Conservation (phyloP, 2,113 vertebrate species). For the Myrmecophaga tridactyla region DNA sequence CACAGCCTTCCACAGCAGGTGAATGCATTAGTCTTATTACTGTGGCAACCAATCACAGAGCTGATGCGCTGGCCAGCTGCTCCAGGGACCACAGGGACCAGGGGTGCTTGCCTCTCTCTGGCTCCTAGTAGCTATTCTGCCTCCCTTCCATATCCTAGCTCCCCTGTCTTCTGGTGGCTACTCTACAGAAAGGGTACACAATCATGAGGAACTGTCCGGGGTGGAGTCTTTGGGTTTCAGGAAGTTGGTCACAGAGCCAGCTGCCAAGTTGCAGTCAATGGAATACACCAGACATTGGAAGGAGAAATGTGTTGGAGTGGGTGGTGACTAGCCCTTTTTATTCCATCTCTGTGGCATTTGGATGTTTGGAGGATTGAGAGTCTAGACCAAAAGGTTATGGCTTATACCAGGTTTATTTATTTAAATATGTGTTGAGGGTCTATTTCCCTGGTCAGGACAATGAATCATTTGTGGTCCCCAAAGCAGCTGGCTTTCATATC, state of each 20-base stretch:
- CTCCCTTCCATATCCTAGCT: background rate
- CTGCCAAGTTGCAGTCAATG: background rate
- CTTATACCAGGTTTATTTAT: background rate
- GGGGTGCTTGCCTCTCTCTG: background rate
- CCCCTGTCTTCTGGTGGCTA: background rate
- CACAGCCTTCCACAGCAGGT: conserved; percentile 1
- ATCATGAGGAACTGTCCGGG: background rate
- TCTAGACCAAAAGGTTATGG: background rate
- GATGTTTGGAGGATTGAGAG: background rate
- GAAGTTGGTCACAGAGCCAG: background rate
- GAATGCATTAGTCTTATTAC: background rate
- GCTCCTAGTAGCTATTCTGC: background rate
- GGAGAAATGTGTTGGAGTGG: background rate
- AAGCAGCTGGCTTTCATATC: too few species aligned
- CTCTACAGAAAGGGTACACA: background rate
- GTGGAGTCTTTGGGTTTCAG: background rate
- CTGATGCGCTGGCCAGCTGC: background rate
- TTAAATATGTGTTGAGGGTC: conserved; percentile 4
- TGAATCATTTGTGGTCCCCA: too few species aligned
- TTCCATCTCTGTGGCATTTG: background rate
- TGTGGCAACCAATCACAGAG: background rate
- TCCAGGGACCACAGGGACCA: background rate
- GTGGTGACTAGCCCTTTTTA: conserved; percentile 11
- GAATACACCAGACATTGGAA: background rate
- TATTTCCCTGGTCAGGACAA: background rate